A percentile compares a stretch with the other conserved stretches of the same genome.
These are phyloP conservation scores for mouse (Mus musculus) DNA, from an alignment of 2,113 vertebrate genomes.

Conservation along the genomic window DNA sequence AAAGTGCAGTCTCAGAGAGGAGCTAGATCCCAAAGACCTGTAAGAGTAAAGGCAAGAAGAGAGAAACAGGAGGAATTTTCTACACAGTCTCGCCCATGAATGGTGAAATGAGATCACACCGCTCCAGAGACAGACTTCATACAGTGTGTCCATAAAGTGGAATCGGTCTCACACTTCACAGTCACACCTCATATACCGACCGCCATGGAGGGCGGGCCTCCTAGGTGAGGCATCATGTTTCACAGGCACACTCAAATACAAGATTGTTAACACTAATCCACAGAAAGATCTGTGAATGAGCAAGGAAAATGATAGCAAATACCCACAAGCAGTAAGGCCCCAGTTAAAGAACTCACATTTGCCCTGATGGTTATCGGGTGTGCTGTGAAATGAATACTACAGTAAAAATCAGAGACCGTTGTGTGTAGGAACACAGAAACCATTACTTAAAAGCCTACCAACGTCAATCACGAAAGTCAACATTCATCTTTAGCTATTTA, in stretches of 20 bases:
- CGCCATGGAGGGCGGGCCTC: slow-evolving; percentile 56
- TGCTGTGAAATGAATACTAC: slow-evolving; percentile 34
- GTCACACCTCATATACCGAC: slow-evolving; percentile 69
- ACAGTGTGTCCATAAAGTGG: slow-evolving; percentile 55
- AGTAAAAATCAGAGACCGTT: background rate
- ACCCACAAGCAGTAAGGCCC: slow-evolving; percentile 11
- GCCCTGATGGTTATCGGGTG: slow-evolving; percentile 2
- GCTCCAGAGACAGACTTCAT: background rate
- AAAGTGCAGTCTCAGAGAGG: background rate
- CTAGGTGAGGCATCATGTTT: slow-evolving; percentile 57
- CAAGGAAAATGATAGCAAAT: slow-evolving; percentile 46
- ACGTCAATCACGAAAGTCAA: background rate
- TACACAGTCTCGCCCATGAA: background rate
- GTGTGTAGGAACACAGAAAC: background rate
- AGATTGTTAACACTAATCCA: slow-evolving; percentile 72
- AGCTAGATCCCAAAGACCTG: background rate
- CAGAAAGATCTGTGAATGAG: slow-evolving; percentile 40
- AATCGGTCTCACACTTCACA: slow-evolving; percentile 61
- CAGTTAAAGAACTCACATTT: background rate
- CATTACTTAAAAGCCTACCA: slow-evolving; percentile 13
- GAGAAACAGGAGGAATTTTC: background rate
- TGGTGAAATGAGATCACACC: background rate
- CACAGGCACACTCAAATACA: slow-evolving; percentile 59
- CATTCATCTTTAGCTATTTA: background rate
- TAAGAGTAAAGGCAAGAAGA: background rate